A percentile compares a stretch with the other conserved stretches of the same genome.
Conservation (phyloP, 2,797 vertebrate species). For the Cyprinodon diabolis region DNA sequence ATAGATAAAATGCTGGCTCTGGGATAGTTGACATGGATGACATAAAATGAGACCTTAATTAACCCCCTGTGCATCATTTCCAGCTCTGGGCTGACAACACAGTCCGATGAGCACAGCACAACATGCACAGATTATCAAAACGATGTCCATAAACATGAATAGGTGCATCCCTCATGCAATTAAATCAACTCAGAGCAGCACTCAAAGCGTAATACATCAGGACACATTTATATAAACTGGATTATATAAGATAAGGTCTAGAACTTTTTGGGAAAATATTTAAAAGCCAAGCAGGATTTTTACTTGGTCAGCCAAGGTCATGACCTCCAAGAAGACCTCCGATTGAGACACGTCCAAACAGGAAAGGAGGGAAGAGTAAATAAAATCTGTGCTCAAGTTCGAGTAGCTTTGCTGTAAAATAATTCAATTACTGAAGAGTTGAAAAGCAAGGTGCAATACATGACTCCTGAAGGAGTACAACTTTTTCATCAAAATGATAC, state of each 20-base stretch:
- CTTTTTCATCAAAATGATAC: too few relatives aligned
- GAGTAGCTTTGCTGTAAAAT: too few relatives aligned
- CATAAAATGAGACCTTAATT: constrained; percentile 31
- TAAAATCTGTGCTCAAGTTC: too few relatives aligned
- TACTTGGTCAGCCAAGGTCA: neutral
- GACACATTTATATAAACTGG: neutral
- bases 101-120: neutral
- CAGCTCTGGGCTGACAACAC: neutral
- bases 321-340: too few relatives aligned
- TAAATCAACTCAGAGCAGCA: neutral
- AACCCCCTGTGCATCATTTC: constrained; percentile 7
- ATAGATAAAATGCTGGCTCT: neutral
- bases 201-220: neutral
- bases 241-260: neutral
- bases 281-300: neutral
- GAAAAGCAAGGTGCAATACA: too few relatives aligned
- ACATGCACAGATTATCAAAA: neutral
- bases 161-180: neutral
- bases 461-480: too few relatives aligned
- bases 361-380: too few relatives aligned
- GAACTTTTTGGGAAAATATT: neutral
- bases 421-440: too few relatives aligned
- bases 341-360: too few relatives aligned
- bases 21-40: neutral
- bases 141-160: neutral